These are phyloP conservation scores for Drosophila mercatorum DNA, from an alignment of 2,888 invertebrate genomes.

Conservation along the genomic window DNA sequence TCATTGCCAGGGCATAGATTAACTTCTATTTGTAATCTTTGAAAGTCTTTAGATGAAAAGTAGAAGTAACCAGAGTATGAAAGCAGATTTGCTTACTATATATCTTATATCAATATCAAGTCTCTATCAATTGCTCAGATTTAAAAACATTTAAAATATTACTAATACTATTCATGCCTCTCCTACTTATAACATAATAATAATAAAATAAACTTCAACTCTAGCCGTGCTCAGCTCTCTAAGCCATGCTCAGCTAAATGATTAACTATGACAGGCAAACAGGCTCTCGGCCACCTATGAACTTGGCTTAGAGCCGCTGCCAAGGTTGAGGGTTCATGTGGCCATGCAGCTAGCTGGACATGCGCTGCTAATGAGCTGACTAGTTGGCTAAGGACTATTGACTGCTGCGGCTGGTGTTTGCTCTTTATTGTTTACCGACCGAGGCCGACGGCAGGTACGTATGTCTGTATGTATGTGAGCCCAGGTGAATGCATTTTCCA, in stretches of 20 bases:
- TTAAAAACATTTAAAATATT: too few species aligned
- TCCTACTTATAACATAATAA: not conserved
- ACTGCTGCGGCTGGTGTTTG: constrained; percentile 24
- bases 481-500: constrained; percentile 37
- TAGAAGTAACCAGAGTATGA: too few species aligned
- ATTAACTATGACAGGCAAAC: not conserved
- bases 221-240: not conserved
- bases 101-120: too few species aligned
- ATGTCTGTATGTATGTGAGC: constrained; percentile 3
- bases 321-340: constrained; percentile 26
- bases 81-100: too few species aligned
- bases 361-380: constrained; percentile 21
- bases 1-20: too few species aligned
- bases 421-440: constrained; percentile 43
- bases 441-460: constrained; percentile 1
- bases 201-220: not conserved
- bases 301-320: not conserved
- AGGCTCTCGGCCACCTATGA: constrained; percentile 6
- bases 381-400: constrained; percentile 28
- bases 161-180: too few species aligned
- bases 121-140: too few species aligned
- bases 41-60: too few species aligned
- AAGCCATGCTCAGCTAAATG: not conserved
- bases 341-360: constrained; percentile 31
- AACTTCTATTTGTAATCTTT: too few species aligned